phyloP scores from a whole-genome alignment of 1,140 invertebrate species.

The Rhagoletis zephyria region DNA sequence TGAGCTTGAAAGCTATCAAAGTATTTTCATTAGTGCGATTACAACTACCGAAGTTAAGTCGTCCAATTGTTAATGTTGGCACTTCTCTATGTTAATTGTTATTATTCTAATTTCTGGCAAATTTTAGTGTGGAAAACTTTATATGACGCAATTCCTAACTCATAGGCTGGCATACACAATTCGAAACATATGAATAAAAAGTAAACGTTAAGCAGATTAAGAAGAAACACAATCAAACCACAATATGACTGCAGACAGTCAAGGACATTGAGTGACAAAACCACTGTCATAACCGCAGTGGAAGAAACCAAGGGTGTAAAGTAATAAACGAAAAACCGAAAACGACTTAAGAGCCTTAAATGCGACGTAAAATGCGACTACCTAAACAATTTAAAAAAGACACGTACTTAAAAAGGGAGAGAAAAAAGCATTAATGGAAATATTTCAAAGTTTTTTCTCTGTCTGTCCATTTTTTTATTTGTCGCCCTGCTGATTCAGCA shows the following conservation, averaged over 20 bases:
- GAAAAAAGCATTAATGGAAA: too few relatives aligned
- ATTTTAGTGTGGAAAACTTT: background rate
- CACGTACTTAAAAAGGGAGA: too few relatives aligned
- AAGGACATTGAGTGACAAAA: slow-evolving; percentile 18
- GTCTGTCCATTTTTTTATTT: too few relatives aligned
- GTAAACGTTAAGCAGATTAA: too few relatives aligned
- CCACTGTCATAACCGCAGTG: background rate
- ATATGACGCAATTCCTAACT: slow-evolving; percentile 5
- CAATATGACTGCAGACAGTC: slow-evolving; percentile 8
- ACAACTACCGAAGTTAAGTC: background rate
- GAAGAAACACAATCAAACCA: background rate
- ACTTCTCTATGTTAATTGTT: slow-evolving; percentile 18
- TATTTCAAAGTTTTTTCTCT: too few relatives aligned
- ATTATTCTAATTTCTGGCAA: background rate
- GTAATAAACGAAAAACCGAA: background rate
- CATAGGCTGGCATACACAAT: background rate
- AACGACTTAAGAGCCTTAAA: slow-evolving; percentile 32
- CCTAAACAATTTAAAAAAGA: background rate
- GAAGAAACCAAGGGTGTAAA: background rate
- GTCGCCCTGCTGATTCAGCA: too few relatives aligned
- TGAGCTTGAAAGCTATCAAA: background rate
- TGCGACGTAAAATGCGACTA: background rate
- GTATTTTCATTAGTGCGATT: slow-evolving; percentile 37
- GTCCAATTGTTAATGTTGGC: background rate
- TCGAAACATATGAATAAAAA: too few relatives aligned